A percentile compares a stretch with the other conserved stretches of the same genome.
Conservation (phyloP, 2,797 vertebrate species). For the Pelodytes ibericus region DNA sequence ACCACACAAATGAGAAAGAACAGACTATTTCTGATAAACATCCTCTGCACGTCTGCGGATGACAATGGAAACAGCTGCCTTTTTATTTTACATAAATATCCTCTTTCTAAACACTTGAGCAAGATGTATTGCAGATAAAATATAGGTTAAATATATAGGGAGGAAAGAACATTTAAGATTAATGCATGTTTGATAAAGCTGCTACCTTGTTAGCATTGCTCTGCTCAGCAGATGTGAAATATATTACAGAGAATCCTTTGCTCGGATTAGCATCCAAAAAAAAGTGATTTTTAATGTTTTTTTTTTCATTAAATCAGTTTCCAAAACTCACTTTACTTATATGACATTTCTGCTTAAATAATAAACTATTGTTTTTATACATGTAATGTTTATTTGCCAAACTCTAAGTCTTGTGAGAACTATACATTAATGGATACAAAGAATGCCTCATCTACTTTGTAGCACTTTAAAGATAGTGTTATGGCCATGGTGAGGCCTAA, state of each 20-base stretch:
- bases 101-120: not conserved
- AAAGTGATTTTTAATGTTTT: not conserved
- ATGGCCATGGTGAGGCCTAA: too few species aligned
- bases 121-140: not conserved
- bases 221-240: not conserved
- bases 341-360: not conserved
- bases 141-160: slow-evolving; percentile 5
- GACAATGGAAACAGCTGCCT: not conserved
- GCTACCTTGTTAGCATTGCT: not conserved
- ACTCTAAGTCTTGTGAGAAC: too few species aligned
- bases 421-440: too few species aligned
- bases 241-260: not conserved
- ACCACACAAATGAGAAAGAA: too few species aligned
- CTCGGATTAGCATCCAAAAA: not conserved
- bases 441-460: too few species aligned
- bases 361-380: not conserved
- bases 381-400: not conserved
- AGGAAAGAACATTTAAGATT: not conserved
- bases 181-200: not conserved
- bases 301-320: not conserved
- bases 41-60: not conserved
- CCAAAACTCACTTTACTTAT: not conserved
- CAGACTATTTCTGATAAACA: too few species aligned
- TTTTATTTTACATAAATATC: not conserved
- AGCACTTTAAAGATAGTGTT: too few species aligned